Conservation (phyloP, 2,888 invertebrate genomes). For the Mythimna vitellina region DNA sequence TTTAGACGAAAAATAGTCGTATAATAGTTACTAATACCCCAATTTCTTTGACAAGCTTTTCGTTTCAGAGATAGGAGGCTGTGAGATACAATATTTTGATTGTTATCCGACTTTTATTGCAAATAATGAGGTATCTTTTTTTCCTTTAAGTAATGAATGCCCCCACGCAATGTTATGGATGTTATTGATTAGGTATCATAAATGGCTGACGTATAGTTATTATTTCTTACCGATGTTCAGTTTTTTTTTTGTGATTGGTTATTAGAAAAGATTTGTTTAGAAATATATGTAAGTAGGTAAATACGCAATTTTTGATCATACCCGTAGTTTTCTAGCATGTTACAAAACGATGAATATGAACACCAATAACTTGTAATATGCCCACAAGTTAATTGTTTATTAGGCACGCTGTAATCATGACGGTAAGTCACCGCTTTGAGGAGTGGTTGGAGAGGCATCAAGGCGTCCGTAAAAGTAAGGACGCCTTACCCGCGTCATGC, state of each 20-base stretch:
- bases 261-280: slow-evolving; percentile 3
- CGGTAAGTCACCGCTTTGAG: too few species aligned
- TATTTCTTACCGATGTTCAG: slow-evolving; percentile 15
- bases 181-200: slow-evolving; percentile 43
- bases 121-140: slow-evolving; percentile 40
- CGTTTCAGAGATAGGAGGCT: slow-evolving; percentile 58
- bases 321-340: too few species aligned
- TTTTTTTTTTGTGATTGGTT: slow-evolving; percentile 15
- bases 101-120: slow-evolving; percentile 58
- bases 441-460: too few species aligned
- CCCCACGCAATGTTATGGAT: slow-evolving; percentile 21
- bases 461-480: too few species aligned
- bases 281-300: background rate
- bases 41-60: slow-evolving; percentile 69
- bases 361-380: too few species aligned
- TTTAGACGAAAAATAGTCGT: background rate
- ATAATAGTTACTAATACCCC: slow-evolving; percentile 52
- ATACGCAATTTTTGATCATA: too few species aligned
- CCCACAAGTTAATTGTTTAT: too few species aligned
- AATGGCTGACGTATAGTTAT: slow-evolving; percentile 40
- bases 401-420: too few species aligned
- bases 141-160: slow-evolving; percentile 40
- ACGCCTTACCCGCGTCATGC: too few species aligned
- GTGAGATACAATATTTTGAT: slow-evolving; percentile 56
- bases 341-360: too few species aligned